Percentiles rank a stretch among this genome's conserved stretches.
Evolutionary conservation across 1,140 invertebrate genomes (phyloP).

Genomic region (Tetranychus urticae): DNA sequence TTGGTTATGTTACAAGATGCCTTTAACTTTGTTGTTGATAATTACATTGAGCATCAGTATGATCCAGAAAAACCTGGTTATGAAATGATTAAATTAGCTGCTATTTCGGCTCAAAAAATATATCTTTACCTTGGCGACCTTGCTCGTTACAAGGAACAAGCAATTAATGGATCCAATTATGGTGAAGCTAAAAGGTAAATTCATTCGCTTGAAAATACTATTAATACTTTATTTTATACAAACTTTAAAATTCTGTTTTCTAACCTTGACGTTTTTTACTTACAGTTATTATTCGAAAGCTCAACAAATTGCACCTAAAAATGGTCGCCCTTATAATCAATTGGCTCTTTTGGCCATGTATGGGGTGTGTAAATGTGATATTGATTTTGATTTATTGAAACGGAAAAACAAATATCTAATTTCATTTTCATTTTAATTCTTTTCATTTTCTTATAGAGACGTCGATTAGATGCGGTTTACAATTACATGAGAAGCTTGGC

Average conservation of each 20-base stretch:
- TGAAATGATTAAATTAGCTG: constrained; percentile 37
- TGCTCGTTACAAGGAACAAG: constrained; percentile 59
- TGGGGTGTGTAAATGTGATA: constrained; percentile 37
- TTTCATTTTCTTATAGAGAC: constrained; percentile 34
- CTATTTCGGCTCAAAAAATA: constrained; percentile 54
- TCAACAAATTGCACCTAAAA: constrained; percentile 75
- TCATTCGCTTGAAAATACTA: not conserved
- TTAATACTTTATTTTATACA: not conserved
- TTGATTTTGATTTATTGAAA: not conserved
- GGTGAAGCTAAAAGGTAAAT: constrained; percentile 34
- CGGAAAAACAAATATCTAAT: not conserved
- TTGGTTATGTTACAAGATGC: constrained; percentile 42
- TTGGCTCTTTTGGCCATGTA: constrained; percentile 72
- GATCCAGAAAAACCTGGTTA: constrained; percentile 22
- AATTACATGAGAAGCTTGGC: constrained; percentile 84
- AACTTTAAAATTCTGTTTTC: not conserved
- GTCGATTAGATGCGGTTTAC: constrained; percentile 87
- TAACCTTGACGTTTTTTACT: not conserved
- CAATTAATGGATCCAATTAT: constrained; percentile 51
- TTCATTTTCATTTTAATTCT: constrained; percentile 4
- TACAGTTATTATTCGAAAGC: constrained; percentile 67
- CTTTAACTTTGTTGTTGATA: constrained; percentile 43
- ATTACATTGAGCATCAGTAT: constrained; percentile 15
- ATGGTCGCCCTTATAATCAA: constrained; percentile 80
- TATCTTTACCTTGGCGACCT: constrained; percentile 64